Evolutionary conservation across 2,113 vertebrate species (phyloP).

Genomic region (Galeopterus variegatus): DNA sequence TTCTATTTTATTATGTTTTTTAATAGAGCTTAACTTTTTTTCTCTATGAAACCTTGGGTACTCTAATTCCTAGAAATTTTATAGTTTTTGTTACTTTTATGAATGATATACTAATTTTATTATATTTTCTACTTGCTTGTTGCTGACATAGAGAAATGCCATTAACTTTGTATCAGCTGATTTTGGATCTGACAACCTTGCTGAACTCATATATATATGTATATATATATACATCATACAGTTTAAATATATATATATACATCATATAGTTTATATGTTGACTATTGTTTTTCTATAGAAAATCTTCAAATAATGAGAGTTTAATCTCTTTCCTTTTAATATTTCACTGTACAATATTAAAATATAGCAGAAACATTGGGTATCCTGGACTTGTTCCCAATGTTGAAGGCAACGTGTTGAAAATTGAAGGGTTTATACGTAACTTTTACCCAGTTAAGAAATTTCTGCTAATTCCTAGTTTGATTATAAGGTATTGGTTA

Average conservation of each 20-base stretch:
- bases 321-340: background rate
- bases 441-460: background rate
- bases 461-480: slow-evolving; percentile 12
- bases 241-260: too few species aligned
- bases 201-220: background rate
- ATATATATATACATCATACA: too few species aligned
- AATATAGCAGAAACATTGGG: background rate
- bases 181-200: background rate
- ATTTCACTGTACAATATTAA: background rate
- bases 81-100: background rate
- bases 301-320: background rate
- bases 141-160: background rate
- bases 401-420: background rate
- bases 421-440: background rate
- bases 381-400: background rate
- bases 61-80: background rate
- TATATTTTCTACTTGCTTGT: background rate
- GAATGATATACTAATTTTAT: background rate
- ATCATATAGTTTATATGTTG: background rate
- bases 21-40: background rate
- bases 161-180: background rate
- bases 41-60: background rate
- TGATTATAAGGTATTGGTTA: background rate
- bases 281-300: background rate
- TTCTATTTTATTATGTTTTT: background rate